Base-by-base conservation (phyloP, 1,140 invertebrate genomes). In the Drosophila pseudoananassae region DNA sequence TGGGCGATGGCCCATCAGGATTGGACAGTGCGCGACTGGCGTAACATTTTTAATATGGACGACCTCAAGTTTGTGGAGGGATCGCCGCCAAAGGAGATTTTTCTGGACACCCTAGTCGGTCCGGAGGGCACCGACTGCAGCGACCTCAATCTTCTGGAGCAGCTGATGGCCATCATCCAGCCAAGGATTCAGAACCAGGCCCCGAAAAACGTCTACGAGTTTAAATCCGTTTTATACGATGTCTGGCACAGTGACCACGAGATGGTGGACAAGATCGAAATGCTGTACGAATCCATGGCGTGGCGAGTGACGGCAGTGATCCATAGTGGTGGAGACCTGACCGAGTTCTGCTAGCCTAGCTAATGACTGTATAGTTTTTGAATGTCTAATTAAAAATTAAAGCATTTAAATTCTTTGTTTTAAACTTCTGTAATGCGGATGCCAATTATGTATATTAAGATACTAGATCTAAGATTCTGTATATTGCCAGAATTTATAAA, bases 21-120 rank as follows among this genome's bases (percentile, higher is more conserved):
- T 1, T 87, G 83, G 83, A 78, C 78, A 1, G 55, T 69, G 1
- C 58, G 65, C 17, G 83, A 87, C 55, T 87, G 83, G 83, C 83
- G 83, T 29, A 83, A 87, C 38, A 76, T 88, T 3, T 83, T 87
- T 31, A 87, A 88, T 14, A 88, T 87, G 78, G 83, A 87, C 10
- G 83, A 87, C n/a, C 15, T 47, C 2, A 88, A 87, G 43, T 58
- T 45, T 1, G 10, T 8, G 9, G 58, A 59, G 3, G 71, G 46
- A 9, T 17, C 40, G 0, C 38, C 49, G 31, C 46, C 64, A 0
- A 87, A 87, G 5, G 75, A 87, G 25, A 88, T 87, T 8, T 87
- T 47, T 10, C 1, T 76, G 38, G 83, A 87, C 29, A 78, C 83
- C 0, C 20, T 87, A 31, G 47, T 88, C 45, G 83, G 83, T 4